Evolutionary conservation across 2,797 vertebrate species (phyloP), one percentile per base, ranked within the genome.

Genomic region (Sparus aurata): DNA sequence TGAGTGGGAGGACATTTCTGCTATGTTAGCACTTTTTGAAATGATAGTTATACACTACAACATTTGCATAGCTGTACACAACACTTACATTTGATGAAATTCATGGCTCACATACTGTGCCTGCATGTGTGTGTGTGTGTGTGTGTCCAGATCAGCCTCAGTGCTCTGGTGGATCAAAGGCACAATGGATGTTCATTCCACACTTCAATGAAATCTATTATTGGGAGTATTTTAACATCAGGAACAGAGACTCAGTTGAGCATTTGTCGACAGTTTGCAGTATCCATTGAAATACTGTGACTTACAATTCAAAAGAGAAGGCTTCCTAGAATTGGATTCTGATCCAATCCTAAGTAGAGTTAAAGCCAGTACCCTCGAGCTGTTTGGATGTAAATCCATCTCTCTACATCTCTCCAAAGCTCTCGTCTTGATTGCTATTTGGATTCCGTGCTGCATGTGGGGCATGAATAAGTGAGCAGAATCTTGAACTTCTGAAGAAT

Each of bases 341-440:
- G 85, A 93, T 92, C 88, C 87, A 79, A 84, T 85, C 81, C 83
- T 91, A 92, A 92, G 91, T 89, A 90, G 84, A 92, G 88, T 89
- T 90, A 91, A 93, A 92, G 86, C 86, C 91, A 87, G 87, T 84
- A 84, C 85, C 90, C 91, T 90, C 75, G 22, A 90, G 90, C 89
- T 93, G 89, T 93, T 93, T 91, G 87, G 89, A 93, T 93, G 87
- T 93, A 92, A 94, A 93, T 92, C 89, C 81, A 87, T 90, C 90
- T 90, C 87, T 86, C 84, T 83, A 87, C 87, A 89, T 90, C 88
- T 90, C 90, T 94, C 86, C 85, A 91, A 90, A 93, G 91, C 93
- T 90, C 91, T 91, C 27, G 54, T 92, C 90, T 86, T 92, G 91
- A 94, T 92, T 92, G 88, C 89, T 91, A 85, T 89, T 93, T 92